A percentile compares a stretch with the other conserved stretches of the same genome.
Conservation (phyloP, 2,797 vertebrate genomes). For the Limnodromus scolopaceus region DNA sequence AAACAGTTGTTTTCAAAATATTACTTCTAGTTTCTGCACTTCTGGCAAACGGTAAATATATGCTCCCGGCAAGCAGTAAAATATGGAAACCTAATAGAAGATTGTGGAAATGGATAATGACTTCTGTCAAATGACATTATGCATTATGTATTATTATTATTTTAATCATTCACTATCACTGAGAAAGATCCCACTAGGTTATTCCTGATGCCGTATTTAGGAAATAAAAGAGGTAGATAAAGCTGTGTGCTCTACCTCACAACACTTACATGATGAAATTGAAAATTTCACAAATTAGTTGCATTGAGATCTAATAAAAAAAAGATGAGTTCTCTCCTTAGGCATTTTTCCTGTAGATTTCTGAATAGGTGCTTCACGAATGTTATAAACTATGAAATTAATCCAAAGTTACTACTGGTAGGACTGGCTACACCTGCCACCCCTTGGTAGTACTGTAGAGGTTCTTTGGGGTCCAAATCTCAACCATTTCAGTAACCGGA, state of each 20-base stretch:
- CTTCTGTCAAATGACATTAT: not conserved
- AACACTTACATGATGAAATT: not conserved
- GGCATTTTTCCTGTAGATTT: not conserved
- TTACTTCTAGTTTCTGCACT: not conserved
- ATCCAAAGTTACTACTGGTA: not conserved
- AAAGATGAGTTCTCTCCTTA: not conserved
- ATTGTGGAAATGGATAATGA: constrained; percentile 14
- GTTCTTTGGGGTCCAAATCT: not conserved
- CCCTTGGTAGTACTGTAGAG: not conserved
- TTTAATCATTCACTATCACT: not conserved
- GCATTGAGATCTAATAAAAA: not conserved
- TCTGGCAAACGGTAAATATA: not conserved
- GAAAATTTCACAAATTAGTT: not conserved
- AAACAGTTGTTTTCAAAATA: not conserved
- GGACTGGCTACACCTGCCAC: not conserved
- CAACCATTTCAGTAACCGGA: not conserved
- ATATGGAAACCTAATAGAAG: not conserved
- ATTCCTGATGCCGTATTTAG: not conserved
- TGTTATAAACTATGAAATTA: not conserved
- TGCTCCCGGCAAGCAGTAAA: not conserved
- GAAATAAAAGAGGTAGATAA: not conserved
- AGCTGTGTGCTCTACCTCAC: not conserved
- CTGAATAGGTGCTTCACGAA: not conserved
- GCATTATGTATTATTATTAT: constrained; percentile 35
- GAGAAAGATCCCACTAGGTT: not conserved